Percentiles rank a stretch among this genome's conserved stretches.
phyloP scores from a whole-genome alignment of 2,888 invertebrate genomes.

The Andrena fulva region DNA sequence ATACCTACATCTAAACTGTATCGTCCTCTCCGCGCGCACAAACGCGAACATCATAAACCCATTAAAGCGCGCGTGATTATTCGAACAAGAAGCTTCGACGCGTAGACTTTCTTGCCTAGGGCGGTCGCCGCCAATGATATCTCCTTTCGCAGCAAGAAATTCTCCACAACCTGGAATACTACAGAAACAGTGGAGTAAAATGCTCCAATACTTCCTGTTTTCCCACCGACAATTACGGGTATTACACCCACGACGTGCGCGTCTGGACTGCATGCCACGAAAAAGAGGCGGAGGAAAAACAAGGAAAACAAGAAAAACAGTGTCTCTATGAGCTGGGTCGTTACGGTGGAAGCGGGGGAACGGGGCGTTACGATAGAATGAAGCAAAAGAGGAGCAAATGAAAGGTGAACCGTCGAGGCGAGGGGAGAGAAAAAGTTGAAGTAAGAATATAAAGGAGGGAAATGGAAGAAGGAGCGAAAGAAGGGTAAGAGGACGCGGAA shows the following conservation, averaged over 20 bases:
- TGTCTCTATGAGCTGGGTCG: not conserved
- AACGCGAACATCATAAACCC: no score
- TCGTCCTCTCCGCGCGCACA: no score
- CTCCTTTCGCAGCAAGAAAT: slow-evolving; percentile 1
- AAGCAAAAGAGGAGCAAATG: not conserved
- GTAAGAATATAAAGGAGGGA: slow-evolving; percentile 5
- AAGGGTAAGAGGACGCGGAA: slow-evolving; percentile 2
- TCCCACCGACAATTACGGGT: not conserved
- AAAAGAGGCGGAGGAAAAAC: not conserved
- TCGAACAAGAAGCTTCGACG: slow-evolving; percentile 3
- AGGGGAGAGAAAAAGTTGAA: not conserved
- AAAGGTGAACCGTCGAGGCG: not conserved
- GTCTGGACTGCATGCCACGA: not conserved
- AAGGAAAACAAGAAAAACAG: not conserved
- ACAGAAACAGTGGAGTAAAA: not conserved
- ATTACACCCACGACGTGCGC: not conserved
- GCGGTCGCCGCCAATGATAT: slow-evolving; percentile 6
- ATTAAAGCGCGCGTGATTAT: not conserved
- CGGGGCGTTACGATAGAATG: not conserved
- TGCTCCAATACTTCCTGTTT: not conserved
- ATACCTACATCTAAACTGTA: no score
- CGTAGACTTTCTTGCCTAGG: not conserved
- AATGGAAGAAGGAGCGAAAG: not conserved
- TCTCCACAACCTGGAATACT: not conserved
- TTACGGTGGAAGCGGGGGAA: not conserved